These are phyloP conservation scores for Hoplostethus atlanticus DNA, from an alignment of 2,797 vertebrate species.

Conservation along the genomic window DNA sequence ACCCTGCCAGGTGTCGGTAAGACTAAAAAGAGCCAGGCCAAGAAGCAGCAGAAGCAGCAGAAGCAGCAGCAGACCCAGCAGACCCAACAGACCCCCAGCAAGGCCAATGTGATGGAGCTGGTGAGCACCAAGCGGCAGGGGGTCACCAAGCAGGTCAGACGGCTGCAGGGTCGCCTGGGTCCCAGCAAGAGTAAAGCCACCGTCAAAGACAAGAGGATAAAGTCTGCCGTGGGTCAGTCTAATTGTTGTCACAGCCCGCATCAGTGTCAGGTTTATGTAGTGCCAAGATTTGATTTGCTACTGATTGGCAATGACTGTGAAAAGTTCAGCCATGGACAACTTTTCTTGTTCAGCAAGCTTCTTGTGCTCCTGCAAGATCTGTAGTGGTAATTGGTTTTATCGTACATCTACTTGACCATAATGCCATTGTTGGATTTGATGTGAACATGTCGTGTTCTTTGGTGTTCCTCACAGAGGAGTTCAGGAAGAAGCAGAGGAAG, in stretches of 20 bases:
- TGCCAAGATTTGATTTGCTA: no score
- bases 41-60: slow-evolving; percentile 23
- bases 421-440: neutral
- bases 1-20: slow-evolving; percentile 54
- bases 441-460: neutral
- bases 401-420: no score
- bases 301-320: no score
- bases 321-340: no score
- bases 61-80: slow-evolving; percentile 11
- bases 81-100: slow-evolving; percentile 56
- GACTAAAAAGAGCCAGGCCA: slow-evolving; percentile 30
- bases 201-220: slow-evolving; percentile 82
- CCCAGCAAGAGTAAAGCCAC: slow-evolving; percentile 77
- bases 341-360: no score
- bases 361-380: no score
- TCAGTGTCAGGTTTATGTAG: neutral
- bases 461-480: slow-evolving; percentile 74
- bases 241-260: neutral
- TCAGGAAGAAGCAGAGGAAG: slow-evolving; percentile 78
- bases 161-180: slow-evolving; percentile 71
- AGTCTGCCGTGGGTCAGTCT: slow-evolving; percentile 80
- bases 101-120: slow-evolving; percentile 59
- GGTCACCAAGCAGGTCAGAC: slow-evolving; percentile 73
- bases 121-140: slow-evolving; percentile 79
- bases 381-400: neutral